Percentiles rank a stretch among this genome's conserved stretches.
Conservation (phyloP, 2,113 vertebrate genomes). For the Halichoeres trimaculatus region DNA sequence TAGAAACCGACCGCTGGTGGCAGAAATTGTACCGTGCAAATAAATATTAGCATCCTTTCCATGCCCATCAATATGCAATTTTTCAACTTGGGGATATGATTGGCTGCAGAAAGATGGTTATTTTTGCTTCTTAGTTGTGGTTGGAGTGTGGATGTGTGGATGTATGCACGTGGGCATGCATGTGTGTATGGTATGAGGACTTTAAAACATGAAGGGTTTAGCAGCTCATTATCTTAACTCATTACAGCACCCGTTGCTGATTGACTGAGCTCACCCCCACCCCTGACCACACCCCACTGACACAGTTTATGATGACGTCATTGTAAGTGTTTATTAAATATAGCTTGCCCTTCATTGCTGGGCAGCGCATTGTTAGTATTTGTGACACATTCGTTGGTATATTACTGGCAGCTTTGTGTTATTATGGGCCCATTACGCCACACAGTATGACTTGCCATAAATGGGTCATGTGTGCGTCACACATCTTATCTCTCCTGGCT, state of each 20-base stretch:
- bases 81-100: too few relatives aligned
- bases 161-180: too few relatives aligned
- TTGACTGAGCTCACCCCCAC: background rate
- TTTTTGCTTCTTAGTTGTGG: too few relatives aligned
- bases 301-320: conserved; percentile 7
- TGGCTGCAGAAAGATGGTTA: too few relatives aligned
- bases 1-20: background rate
- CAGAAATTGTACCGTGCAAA: background rate
- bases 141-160: too few relatives aligned
- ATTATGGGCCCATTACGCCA: conserved; percentile 15
- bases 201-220: background rate
- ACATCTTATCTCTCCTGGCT: conserved; percentile 27
- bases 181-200: too few relatives aligned
- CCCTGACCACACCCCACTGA: conserved; percentile 23
- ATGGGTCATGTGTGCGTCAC: conserved; percentile 15
- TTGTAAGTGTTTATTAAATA: conserved; percentile 32
- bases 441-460: conserved; percentile 13
- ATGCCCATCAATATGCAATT: background rate
- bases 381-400: background rate
- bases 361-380: background rate
- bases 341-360: conserved; percentile 3
- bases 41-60: background rate
- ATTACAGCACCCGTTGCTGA: conserved; percentile 4
- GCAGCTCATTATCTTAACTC: background rate
- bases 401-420: background rate